Conservation (phyloP, 2,113 vertebrate species). For the Sula dactylatra region DNA sequence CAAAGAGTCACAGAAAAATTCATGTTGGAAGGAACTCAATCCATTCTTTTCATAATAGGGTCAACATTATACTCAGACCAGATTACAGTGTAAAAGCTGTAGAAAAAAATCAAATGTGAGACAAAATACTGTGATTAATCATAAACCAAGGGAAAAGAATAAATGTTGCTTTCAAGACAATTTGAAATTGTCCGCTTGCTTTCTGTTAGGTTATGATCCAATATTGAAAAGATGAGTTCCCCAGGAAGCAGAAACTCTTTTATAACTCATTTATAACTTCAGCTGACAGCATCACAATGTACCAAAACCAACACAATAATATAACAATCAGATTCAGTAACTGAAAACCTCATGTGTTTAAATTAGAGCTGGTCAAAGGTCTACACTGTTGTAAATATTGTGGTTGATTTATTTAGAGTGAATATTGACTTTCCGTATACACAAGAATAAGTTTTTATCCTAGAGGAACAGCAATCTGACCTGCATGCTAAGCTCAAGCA, state of each 20-base stretch:
- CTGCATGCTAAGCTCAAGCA: not conserved
- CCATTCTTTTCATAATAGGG: not conserved
- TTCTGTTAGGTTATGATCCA: not conserved
- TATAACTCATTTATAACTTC: not conserved
- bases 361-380: not conserved
- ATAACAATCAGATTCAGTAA: not conserved
- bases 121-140: not conserved
- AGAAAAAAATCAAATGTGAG: not conserved
- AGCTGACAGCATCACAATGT: not conserved
- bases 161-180: not conserved
- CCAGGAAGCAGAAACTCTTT: not conserved
- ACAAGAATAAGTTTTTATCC: not conserved
- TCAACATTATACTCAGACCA: not conserved
- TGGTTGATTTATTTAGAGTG: not conserved
- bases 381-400: not conserved
- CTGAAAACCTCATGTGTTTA: not conserved
- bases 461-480: not conserved
- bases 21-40: not conserved
- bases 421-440: not conserved
- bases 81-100: not conserved
- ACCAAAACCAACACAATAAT: not conserved
- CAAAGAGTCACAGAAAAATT: not conserved
- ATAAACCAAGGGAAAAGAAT: not conserved
- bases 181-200: not conserved
- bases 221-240: not conserved